Conservation (phyloP, 2,797 vertebrate genomes). For the Mus caroli region DNA sequence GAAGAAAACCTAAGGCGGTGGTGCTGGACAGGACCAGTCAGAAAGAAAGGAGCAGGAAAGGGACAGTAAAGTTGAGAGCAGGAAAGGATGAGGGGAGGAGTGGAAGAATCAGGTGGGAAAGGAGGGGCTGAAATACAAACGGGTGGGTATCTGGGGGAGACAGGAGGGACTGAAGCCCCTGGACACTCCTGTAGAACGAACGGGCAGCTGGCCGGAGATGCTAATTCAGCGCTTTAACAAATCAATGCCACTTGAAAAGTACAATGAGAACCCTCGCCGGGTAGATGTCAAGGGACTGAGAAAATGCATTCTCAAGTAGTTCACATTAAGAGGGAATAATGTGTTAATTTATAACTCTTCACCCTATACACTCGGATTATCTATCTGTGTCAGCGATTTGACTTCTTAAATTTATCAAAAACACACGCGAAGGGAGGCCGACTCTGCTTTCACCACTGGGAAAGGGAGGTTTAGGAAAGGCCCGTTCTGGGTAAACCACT, state of each 20-base stretch:
- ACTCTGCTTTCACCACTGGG: slow-evolving; percentile 84
- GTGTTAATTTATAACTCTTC: slow-evolving; percentile 99
- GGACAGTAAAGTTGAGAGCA: background rate
- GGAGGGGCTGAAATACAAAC: slow-evolving; percentile 52
- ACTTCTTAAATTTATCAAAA: slow-evolving; percentile 97
- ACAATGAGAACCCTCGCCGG: slow-evolving; percentile 96
- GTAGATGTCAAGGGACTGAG: slow-evolving; percentile 93
- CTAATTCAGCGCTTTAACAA: slow-evolving; percentile 99
- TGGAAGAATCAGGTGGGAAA: background rate
- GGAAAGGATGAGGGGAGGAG: background rate
- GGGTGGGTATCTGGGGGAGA: slow-evolving; percentile 73
- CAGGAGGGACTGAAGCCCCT: slow-evolving; percentile 87
- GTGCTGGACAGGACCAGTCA: background rate
- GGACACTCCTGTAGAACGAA: slow-evolving; percentile 89
- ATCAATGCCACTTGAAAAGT: slow-evolving; percentile 99
- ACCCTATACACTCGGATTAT: slow-evolving; percentile 95
- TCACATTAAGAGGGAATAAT: slow-evolving; percentile 98
- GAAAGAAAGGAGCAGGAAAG: background rate
- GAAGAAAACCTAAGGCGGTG: background rate
- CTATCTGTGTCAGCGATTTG: slow-evolving; percentile 97
- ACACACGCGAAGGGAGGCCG: slow-evolving; percentile 89
- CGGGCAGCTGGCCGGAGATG: slow-evolving; percentile 95
- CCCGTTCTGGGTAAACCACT: slow-evolving; percentile 64
- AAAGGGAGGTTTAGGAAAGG: slow-evolving; percentile 84
- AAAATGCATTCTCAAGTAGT: slow-evolving; percentile 94